Base-by-base conservation (phyloP, 2,888 invertebrate genomes). In the Protonemura montana region DNA sequence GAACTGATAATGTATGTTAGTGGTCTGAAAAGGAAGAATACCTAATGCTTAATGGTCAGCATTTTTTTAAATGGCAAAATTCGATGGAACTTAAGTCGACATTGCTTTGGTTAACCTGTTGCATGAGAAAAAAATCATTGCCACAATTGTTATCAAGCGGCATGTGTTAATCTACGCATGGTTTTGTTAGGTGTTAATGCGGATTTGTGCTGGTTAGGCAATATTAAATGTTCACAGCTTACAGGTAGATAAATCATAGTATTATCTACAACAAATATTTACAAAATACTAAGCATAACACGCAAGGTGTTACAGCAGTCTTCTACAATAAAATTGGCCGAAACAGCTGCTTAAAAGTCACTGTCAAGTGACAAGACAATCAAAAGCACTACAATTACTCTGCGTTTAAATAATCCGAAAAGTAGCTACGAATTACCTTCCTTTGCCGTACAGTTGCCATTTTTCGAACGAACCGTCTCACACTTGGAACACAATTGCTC, bases 181-280 rank as follows among this genome's bases (percentile, higher is more conserved):
- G 21, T 21, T 59, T 10, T 10, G 59, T 59, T 59, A 59, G 59
- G 2, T 10, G 59, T 59, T 59, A 59, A 21, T 59, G 59, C 2
- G 59, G 59, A 59, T 21, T 59, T 59, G 59, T 59, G 59, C 59
- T 16, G 59, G 59, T 2, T 21, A 10, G 16, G 21, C 59, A 59
- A 59, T 59, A 59, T 1, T 16, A 16, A 59, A 59, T 59, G 3
- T 59, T 59, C 13, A 59, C 21, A 78, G 78, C 82, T 82, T 82
- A 82, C 82, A 3, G 82, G 82, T 2, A 82, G 42, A 41, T 82
- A 82, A 82, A 82, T 82, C 82, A 82, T 82, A 5, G 3, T 26
- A 27, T 30, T 82, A 29, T 82, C 28, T 29, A 78, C 25, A 6
- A 28, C 27, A 78, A 78, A 78, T 28, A 78, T 78, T 78, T 28